These are phyloP conservation scores for Ivindomyrus marchei DNA, from an alignment of 2,113 vertebrate genomes.

Conservation along the genomic window DNA sequence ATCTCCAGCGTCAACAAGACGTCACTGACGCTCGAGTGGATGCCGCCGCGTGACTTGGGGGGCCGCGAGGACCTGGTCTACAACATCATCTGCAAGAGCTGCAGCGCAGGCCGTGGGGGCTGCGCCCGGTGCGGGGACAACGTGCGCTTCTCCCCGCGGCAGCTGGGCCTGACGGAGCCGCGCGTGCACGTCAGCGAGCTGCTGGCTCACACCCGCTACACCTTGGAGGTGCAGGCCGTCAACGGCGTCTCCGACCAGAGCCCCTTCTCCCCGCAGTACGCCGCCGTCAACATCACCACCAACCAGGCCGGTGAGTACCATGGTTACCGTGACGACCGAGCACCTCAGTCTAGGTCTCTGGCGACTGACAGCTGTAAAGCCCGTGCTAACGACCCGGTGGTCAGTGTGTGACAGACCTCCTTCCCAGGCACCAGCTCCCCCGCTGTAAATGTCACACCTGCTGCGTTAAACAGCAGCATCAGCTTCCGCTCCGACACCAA, in stretches of 20 bases:
- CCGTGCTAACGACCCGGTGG: neutral
- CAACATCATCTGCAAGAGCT: constrained; percentile 97
- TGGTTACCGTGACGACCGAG: neutral
- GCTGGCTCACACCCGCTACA: constrained; percentile 91
- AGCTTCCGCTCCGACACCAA: neutral
- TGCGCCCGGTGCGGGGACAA: constrained; percentile 93
- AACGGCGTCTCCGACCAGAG: constrained; percentile 93
- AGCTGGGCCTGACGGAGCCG: constrained; percentile 78
- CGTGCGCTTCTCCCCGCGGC: constrained; percentile 82
- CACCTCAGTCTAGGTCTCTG: neutral
- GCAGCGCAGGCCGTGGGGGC: constrained; percentile 67
- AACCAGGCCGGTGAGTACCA: constrained; percentile 85
- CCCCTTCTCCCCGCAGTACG: constrained; percentile 79
- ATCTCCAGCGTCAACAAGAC: constrained; percentile 95
- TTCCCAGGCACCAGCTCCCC: neutral
- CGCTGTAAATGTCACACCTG: neutral
- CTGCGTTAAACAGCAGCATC: neutral
- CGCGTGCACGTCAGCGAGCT: constrained; percentile 82
- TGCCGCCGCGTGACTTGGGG: constrained; percentile 66
- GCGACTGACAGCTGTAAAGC: neutral
- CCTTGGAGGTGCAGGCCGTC: constrained; percentile 91
- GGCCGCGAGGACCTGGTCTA: constrained; percentile 87
- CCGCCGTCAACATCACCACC: constrained; percentile 92
- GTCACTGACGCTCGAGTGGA: constrained; percentile 84
- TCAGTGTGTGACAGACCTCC: neutral